These are phyloP conservation scores for Spatulosminthurus flaviceps DNA, from an alignment of 2,888 invertebrate genomes.

Conservation along the genomic window DNA sequence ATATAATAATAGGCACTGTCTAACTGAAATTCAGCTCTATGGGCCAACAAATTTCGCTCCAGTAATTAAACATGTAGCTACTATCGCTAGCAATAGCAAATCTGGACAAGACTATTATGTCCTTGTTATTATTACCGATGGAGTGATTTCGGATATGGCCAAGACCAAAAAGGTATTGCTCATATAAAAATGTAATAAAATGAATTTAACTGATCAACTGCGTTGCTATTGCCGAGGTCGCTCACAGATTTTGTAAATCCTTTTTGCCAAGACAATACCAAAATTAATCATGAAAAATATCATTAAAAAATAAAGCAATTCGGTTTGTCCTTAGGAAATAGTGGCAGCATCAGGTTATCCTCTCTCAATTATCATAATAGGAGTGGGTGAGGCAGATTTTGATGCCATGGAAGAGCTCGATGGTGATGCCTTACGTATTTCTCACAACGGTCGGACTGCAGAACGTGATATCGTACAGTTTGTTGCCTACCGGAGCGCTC, in stretches of 20 bases:
- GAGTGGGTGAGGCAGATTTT: constrained; percentile 71
- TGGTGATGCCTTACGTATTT: constrained; percentile 66
- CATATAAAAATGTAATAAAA: too few relatives aligned
- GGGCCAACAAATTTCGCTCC: constrained; percentile 72
- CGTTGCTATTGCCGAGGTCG: too few relatives aligned
- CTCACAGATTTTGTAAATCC: too few relatives aligned
- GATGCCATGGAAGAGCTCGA: constrained; percentile 71
- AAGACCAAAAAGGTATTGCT: constrained; percentile 67
- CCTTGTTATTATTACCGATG: constrained; percentile 71
- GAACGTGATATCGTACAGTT: constrained; percentile 73
- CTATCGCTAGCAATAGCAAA: constrained; percentile 66
- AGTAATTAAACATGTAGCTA: constrained; percentile 67
- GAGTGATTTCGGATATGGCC: constrained; percentile 71
- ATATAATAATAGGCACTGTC: constrained; percentile 66
- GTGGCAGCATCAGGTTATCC: constrained; percentile 70
- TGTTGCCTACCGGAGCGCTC: constrained; percentile 66
- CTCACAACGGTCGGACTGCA: constrained; percentile 66
- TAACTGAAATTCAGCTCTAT: constrained; percentile 66
- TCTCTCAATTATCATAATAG: constrained; percentile 72
- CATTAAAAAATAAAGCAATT: not conserved
- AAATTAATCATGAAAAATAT: too few relatives aligned
- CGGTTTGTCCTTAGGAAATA: constrained; percentile 65
- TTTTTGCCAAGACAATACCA: too few relatives aligned
- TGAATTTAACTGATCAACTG: too few relatives aligned
- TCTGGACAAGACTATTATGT: constrained; percentile 69